Evolutionary conservation across 2,113 vertebrate species (phyloP).

Genomic region (Pogonocichla stellata): DNA sequence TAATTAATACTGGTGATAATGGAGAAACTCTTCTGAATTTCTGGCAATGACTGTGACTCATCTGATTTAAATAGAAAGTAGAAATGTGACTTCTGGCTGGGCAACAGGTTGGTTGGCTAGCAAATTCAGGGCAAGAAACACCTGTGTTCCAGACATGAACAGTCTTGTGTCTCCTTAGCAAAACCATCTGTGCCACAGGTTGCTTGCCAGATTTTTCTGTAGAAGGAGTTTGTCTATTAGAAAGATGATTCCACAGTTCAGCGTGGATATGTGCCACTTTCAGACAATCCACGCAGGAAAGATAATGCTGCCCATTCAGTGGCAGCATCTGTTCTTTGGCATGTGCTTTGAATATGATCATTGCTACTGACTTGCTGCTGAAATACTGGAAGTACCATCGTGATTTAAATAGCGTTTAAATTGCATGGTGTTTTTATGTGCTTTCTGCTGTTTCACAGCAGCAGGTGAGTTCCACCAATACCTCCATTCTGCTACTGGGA

Average conservation of each 20-base stretch:
- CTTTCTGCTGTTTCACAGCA: not conserved
- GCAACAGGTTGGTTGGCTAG: conserved; percentile 30
- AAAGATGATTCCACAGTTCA: conserved; percentile 13
- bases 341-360: not conserved
- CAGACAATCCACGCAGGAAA: conserved; percentile 50
- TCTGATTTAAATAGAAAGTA: not conserved
- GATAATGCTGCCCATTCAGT: conserved; percentile 52
- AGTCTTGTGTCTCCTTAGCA: not conserved
- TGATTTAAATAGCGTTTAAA: not conserved
- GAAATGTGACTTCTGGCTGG: not conserved
- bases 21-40: not conserved
- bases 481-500: not conserved
- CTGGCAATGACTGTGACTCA: not conserved
- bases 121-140: not conserved
- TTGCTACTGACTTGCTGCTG: not conserved
- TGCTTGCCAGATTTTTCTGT: conserved; percentile 50
- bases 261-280: conserved; percentile 30
- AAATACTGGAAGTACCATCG: not conserved
- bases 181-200: conserved; percentile 52
- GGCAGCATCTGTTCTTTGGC: conserved; percentile 56
- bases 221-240: conserved; percentile 49
- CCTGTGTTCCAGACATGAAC: conserved; percentile 40
- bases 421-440: not conserved
- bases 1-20: not conserved
- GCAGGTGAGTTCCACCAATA: not conserved